phyloP scores from a whole-genome alignment of 2,113 vertebrate species.

The Climacteris rufus region DNA sequence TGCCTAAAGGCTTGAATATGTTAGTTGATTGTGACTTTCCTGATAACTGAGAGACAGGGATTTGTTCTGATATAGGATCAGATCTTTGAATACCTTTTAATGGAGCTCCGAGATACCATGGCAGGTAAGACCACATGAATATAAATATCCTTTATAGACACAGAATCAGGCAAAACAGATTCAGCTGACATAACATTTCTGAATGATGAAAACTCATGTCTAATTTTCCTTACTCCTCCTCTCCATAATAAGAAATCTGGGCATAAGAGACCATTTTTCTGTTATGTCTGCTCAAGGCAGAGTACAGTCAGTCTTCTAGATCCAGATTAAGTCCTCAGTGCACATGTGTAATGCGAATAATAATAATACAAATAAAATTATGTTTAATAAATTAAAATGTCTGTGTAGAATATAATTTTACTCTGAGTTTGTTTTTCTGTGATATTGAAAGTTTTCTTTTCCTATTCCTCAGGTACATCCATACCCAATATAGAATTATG shows the following conservation, averaged over 20 bases:
- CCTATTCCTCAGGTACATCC: not conserved
- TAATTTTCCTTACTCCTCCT: not conserved
- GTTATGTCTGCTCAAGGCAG: not conserved
- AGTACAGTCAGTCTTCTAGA: not conserved
- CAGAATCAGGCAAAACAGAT: not conserved
- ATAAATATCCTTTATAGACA: not conserved
- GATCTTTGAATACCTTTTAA: not conserved
- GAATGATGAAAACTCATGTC: not conserved
- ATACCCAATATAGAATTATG: not conserved
- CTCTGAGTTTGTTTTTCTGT: not conserved
- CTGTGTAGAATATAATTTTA: not conserved
- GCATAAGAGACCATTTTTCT: not conserved
- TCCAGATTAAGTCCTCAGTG: not conserved
- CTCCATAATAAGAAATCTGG: not conserved
- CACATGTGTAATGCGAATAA: not conserved
- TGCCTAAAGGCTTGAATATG: not conserved
- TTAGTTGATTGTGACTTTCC: not conserved
- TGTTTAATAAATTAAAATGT: not conserved
- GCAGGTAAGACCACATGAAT: not conserved
- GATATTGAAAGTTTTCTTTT: not conserved
- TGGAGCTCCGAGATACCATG: not conserved
- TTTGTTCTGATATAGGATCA: not conserved
- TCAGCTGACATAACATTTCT: not conserved
- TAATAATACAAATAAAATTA: not conserved
- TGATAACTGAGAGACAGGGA: not conserved